Percentiles rank a stretch among this genome's conserved stretches.
Conservation (phyloP, 1,140 invertebrate species). For the Heliconius himera region DNA sequence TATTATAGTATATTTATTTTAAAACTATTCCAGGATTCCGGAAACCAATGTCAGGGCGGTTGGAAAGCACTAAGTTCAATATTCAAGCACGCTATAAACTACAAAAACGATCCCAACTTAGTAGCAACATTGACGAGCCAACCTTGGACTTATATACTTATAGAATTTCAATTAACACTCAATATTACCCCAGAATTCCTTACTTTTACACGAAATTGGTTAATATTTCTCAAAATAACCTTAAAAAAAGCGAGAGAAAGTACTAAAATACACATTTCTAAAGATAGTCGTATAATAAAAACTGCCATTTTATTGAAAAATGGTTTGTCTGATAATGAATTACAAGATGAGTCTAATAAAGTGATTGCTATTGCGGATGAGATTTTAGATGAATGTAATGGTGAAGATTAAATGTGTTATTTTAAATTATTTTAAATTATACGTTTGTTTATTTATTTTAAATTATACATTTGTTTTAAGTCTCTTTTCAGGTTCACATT, state of each 20-base stretch:
- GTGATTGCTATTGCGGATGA: conserved; percentile 53
- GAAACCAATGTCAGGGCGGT: conserved; percentile 57
- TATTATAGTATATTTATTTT: neutral
- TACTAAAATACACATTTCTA: conserved; percentile 49
- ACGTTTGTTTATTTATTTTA: neutral
- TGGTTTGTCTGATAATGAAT: conserved; percentile 52
- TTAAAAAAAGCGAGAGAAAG: conserved; percentile 54
- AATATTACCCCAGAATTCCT: conserved; percentile 64
- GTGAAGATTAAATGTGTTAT: conserved; percentile 20
- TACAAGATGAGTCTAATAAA: conserved; percentile 51
- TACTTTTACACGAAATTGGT: conserved; percentile 64
- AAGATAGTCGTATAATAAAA: conserved; percentile 58
- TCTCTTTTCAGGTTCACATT: too few species aligned
- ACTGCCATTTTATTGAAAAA: conserved; percentile 60
- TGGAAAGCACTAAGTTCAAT: conserved; percentile 71
- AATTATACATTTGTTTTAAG: neutral
- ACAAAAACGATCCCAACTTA: conserved; percentile 61
- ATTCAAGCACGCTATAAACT: conserved; percentile 64
- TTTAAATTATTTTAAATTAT: neutral
- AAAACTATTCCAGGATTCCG: conserved; percentile 52
- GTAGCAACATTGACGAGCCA: conserved; percentile 58
- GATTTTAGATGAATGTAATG: conserved; percentile 54
- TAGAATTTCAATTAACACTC: conserved; percentile 68
- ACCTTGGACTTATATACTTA: conserved; percentile 67
- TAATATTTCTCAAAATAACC: conserved; percentile 63